Conservation (phyloP, 2,888 invertebrate genomes). For the Sarcophaga carnaria region DNA sequence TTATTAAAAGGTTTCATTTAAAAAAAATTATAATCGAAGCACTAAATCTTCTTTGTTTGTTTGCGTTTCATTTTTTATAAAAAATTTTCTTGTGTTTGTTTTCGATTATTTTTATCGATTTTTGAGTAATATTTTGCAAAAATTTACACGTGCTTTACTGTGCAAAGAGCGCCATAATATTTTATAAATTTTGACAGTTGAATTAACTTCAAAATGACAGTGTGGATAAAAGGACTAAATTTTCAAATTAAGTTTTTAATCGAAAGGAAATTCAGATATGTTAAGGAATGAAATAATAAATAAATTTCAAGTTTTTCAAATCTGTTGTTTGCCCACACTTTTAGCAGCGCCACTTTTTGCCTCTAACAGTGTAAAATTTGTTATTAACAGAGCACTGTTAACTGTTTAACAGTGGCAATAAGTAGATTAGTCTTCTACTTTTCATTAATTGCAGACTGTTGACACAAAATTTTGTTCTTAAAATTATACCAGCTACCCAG, state of each 20-base stretch:
- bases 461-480: no score
- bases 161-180: constrained; percentile 63
- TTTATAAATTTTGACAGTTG: constrained; percentile 58
- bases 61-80: background rate
- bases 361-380: no score
- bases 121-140: background rate
- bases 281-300: background rate
- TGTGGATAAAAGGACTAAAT: constrained; percentile 34
- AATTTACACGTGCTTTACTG: constrained; percentile 39
- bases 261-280: background rate
- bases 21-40: constrained; percentile 3
- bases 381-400: no score
- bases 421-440: no score
- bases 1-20: constrained; percentile 43
- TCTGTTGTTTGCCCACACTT: no score
- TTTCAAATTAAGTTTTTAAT: no score
- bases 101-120: background rate
- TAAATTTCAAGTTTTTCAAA: background rate
- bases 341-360: no score
- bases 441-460: no score
- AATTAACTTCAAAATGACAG: constrained; percentile 45
- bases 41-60: constrained; percentile 15
- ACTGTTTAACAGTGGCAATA: no score
- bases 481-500: no score
- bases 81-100: background rate